Evolutionary conservation across 1,140 invertebrate genomes (phyloP), one percentile per base, ranked within the genome.

Genomic region (Bombus turneri): DNA sequence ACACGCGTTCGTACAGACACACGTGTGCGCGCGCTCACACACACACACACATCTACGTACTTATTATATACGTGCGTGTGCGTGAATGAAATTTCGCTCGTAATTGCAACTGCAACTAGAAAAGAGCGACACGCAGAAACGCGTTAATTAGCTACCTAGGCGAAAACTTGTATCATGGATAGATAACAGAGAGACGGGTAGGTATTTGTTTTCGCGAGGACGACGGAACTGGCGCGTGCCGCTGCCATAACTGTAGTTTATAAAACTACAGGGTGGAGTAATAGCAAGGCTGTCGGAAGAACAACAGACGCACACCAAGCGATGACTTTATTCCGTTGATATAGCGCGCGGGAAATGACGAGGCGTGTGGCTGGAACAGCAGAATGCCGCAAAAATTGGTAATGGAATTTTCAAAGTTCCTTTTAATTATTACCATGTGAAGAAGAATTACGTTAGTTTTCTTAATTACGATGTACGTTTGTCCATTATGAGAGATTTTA

Each of bases 11-110:
- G 12, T 53, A 80, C 34, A 53, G 13, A 5, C 25, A 31, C 2
- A 34, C 1, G 8, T 43, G 2, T 2, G 22, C 0, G 9, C 1
- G 25, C 47, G 41, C 34, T 0, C 10, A 5, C 3, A 22, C 9
- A 8, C 18, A 8, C 10, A 22, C 37, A 12, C 10, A 25, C 31
- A 5, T 9, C 2, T 22, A n/a, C 1, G 3, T 22, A 22, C 18
- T 15, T 47, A 22, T 53, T 53, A 22, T 22, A 53, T 22, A 13
- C n/a, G 13, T 28, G 15, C 15, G 15, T 37, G 31, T 18, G 25
- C 25, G 69, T 28, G 12, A 25, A 71, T 15, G 39, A 57, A 57
- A 76, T 76, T 57, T 37, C 73, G 22, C 18, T 53, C 10, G 31
- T 41, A 75, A 53, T 57, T 57, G 47, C 47, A 53, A 1, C 72